Base-by-base conservation (phyloP, 2,113 vertebrate species). In the Copsychus sechellarum region DNA sequence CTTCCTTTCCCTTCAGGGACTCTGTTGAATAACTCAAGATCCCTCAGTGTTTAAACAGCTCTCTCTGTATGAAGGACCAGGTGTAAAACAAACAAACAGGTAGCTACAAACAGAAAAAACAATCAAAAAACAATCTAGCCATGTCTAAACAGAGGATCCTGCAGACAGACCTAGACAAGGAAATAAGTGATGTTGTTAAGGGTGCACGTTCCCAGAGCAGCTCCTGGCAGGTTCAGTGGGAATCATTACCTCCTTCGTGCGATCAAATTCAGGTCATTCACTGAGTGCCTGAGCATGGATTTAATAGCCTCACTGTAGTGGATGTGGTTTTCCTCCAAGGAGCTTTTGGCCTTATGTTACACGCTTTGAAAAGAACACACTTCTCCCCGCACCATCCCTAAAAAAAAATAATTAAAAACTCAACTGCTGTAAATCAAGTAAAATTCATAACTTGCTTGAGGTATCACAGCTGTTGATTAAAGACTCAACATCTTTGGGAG, bases 391-490 rank as follows among this genome's bases (percentile, higher is more conserved):
- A 66, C 23, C 43, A 40, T 86, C 72, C 89, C 93, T 93, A 73
- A 93, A 83, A 96, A 94, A 96, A 89, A 80, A 69, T 91, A 69
- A 92, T 64, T 72, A 96, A 92, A 81, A 56, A 38, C 38, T 7
- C 60, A 95, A 77, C 86, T 97, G 88, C 90, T 94, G 93, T 98
- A 98, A 98, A 98, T 98, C 97, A 97, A 94, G 42, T 79, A 97
- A 97, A 97, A 97, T 97, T 97, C 96, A 95, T 97, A 97, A 97
- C 96, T 97, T 96, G 97, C 97, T 98, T 82, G 97, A 97, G 97
- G 97, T 97, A 29, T 92, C 97, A 89, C 97, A 98, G 97, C 97
- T 98, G 98, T 94, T 98, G 98, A 98, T 98, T 98, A 98, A 98
- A 97, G 91, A 94, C 93, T 97, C 72, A 76, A 86, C 93, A 96